These are phyloP conservation scores for Sylvicola fuscatus DNA, from an alignment of 2,888 invertebrate species.

Conservation along the genomic window DNA sequence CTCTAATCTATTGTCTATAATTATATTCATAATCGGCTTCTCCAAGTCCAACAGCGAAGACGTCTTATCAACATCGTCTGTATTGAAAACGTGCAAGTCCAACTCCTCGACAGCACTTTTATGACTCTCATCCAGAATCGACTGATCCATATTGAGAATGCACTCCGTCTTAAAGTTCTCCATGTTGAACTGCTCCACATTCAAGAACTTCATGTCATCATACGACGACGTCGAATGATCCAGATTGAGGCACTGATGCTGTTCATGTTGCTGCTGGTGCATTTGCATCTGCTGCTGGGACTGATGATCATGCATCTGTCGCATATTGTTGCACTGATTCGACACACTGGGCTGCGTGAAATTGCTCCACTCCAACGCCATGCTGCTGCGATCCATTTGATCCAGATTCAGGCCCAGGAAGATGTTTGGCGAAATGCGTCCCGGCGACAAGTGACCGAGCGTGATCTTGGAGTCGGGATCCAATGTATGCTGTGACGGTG, in stretches of 20 bases:
- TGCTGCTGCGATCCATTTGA: conserved; percentile 18
- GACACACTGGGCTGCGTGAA: conserved; percentile 8
- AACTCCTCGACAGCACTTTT: neutral
- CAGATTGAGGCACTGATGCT: neutral
- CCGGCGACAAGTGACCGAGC: conserved; percentile 17
- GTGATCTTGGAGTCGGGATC: conserved; percentile 20
- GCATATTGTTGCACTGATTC: too few relatives aligned
- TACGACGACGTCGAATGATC: conserved; percentile 9
- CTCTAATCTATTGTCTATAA: conserved; percentile 5
- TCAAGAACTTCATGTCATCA: conserved; percentile 25
- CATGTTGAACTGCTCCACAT: conserved; percentile 25
- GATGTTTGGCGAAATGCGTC: conserved; percentile 23
- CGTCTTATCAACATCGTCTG: conserved; percentile 11
- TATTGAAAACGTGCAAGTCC: conserved; percentile 4
- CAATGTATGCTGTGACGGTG: conserved; percentile 20
- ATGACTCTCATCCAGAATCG: conserved; percentile 10
- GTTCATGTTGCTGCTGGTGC: neutral
- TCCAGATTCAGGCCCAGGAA: conserved; percentile 25
- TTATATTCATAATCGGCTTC: conserved; percentile 19
- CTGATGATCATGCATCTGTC: too few relatives aligned
- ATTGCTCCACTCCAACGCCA: conserved; percentile 22
- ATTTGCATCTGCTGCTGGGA: too few relatives aligned
- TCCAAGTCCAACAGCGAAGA: conserved; percentile 21
- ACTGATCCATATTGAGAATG: conserved; percentile 23
- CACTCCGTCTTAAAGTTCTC: conserved; percentile 26